phyloP scores from a whole-genome alignment of 2,113 vertebrate genomes.

The Notothenia coriiceps region DNA sequence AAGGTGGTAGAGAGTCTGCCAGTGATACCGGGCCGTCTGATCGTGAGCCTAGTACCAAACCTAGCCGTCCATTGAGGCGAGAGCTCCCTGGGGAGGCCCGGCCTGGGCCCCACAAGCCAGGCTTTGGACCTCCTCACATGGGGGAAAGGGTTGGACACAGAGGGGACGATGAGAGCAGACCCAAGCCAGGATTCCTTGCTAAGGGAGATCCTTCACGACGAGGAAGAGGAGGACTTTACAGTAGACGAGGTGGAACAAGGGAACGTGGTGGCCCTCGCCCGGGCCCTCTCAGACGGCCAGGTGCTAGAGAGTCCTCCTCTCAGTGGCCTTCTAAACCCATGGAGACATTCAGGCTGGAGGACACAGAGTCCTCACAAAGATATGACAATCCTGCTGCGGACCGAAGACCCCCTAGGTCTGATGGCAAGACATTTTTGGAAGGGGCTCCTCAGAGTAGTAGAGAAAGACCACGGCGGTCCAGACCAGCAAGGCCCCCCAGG shows the following conservation, averaged over 20 bases:
- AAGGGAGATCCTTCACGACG: slow-evolving; percentile 95
- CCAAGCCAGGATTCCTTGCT: slow-evolving; percentile 94
- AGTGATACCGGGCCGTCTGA: slow-evolving; percentile 95
- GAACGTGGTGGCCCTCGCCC: slow-evolving; percentile 90
- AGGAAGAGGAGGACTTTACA: slow-evolving; percentile 93
- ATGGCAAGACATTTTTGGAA: slow-evolving; percentile 89
- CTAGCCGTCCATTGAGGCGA: slow-evolving; percentile 83
- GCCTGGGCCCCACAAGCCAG: slow-evolving; percentile 67
- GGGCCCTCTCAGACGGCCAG: slow-evolving; percentile 87
- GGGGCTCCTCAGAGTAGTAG: slow-evolving; percentile 86
- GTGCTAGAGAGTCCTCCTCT: slow-evolving; percentile 87
- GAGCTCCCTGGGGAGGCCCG: slow-evolving; percentile 78
- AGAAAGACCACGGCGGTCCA: slow-evolving; percentile 92
- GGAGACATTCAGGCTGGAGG: slow-evolving; percentile 87
- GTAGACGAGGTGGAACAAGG: slow-evolving; percentile 87
- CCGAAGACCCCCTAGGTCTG: slow-evolving; percentile 88
- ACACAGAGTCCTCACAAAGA: slow-evolving; percentile 71
- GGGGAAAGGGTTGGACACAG: slow-evolving; percentile 72
- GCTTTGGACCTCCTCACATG: slow-evolving; percentile 74
- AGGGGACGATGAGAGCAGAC: slow-evolving; percentile 88
- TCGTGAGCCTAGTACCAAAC: slow-evolving; percentile 92
- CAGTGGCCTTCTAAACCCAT: slow-evolving; percentile 94
- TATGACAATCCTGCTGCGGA: slow-evolving; percentile 82
- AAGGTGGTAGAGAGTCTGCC: slow-evolving; percentile 92
- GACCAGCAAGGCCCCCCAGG: slow-evolving; percentile 94